Conservation (phyloP, 2,888 invertebrate genomes). For the Lasioglossum morio region DNA sequence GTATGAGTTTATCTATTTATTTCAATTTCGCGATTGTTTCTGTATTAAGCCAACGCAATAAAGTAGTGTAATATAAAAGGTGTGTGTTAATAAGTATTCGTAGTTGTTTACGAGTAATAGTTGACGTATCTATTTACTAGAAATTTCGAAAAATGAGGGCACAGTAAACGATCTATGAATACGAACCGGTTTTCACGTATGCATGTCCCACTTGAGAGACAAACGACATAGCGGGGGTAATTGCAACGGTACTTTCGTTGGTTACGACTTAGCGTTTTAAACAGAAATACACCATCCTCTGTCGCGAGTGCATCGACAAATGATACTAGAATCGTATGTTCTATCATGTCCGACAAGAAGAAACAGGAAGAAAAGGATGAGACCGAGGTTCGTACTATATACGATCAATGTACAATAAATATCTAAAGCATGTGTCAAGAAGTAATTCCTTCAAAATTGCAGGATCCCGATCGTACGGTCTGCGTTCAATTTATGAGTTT, state of each 20-base stretch:
- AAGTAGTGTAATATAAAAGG: too few relatives aligned
- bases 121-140: background rate
- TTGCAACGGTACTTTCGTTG: conserved; percentile 75
- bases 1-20: too few relatives aligned
- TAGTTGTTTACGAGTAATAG: background rate
- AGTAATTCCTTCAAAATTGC: conserved; percentile 12
- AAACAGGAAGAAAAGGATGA: conserved; percentile 27
- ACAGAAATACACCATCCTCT: conserved; percentile 1
- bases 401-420: background rate
- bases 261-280: conserved; percentile 17
- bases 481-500: conserved; percentile 65
- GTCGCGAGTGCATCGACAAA: conserved; percentile 17
- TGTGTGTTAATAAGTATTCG: background rate
- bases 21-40: too few relatives aligned
- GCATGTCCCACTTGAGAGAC: conserved; percentile 30
- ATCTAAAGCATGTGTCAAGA: background rate
- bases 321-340: conserved; percentile 24
- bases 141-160: background rate
- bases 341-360: conserved; percentile 56
- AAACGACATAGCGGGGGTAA: conserved; percentile 49
- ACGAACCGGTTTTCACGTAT: conserved; percentile 51
- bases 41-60: too few relatives aligned
- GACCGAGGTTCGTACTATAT: conserved; percentile 42
- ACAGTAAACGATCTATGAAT: conserved; percentile 1
- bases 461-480: conserved; percentile 49